phyloP scores from a whole-genome alignment of 2,797 vertebrate genomes.

The Manis pentadactyla region DNA sequence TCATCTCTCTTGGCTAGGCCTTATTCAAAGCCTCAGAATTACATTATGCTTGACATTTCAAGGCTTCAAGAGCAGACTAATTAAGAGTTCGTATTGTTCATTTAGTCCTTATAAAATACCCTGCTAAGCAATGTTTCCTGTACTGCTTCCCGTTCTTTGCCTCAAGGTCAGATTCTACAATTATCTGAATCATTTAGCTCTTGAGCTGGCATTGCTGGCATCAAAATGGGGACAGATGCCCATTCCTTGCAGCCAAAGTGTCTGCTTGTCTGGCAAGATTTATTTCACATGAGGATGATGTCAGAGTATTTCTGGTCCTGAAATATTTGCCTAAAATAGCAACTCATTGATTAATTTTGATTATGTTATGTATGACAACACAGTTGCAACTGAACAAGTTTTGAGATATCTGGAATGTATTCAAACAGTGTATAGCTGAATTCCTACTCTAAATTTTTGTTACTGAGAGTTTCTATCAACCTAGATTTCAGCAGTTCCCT shows the following conservation, averaged over 20 bases:
- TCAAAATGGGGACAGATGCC: slow-evolving; percentile 5
- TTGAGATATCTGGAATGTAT: neutral
- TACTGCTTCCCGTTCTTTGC: neutral
- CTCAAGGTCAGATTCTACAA: slow-evolving; percentile 59
- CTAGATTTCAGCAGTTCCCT: slow-evolving; percentile 7
- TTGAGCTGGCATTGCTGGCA: slow-evolving; percentile 28
- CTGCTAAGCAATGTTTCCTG: slow-evolving; percentile 34
- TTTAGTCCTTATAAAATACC: slow-evolving; percentile 16
- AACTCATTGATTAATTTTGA: slow-evolving; percentile 15
- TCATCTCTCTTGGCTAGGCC: slow-evolving; percentile 33
- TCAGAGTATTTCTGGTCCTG: slow-evolving; percentile 41
- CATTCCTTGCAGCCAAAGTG: neutral
- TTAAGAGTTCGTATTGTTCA: slow-evolving; percentile 6
- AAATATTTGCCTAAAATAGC: slow-evolving; percentile 56
- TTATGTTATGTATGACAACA: neutral
- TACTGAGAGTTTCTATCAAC: neutral
- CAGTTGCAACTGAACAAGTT: neutral
- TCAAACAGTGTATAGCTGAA: neutral
- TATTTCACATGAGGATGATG: slow-evolving; percentile 13
- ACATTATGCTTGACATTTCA: slow-evolving; percentile 34
- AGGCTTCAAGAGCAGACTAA: neutral
- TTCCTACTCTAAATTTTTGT: slow-evolving; percentile 25
- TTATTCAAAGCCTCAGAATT: slow-evolving; percentile 36
- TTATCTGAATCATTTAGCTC: neutral
- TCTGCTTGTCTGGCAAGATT: slow-evolving; percentile 35